Base-by-base conservation (phyloP, 1,140 invertebrate genomes). In the Neodiprion fabricii region DNA sequence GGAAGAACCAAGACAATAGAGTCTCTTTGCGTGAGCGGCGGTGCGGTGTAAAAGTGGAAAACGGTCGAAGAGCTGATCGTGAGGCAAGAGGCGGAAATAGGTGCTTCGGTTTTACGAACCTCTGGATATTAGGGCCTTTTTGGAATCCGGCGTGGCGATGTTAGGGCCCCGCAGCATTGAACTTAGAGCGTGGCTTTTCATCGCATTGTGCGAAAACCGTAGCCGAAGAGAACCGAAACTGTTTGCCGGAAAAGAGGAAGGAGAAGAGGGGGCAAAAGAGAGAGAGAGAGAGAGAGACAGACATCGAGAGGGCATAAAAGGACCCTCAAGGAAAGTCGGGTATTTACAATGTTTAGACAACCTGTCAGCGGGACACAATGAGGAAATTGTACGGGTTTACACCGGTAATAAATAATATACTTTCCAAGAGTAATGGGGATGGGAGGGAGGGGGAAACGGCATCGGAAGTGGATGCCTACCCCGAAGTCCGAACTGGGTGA, bases 291-390 rank as follows among this genome's bases (percentile, higher is more conserved):
- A 48, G 21, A 70, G 67, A 65, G 69, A 68, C 65, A 69, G 48
- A 48, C 53, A 14, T 69, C 9, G 75, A 48, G 72, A 61, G 14
- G 0, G 28, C 21, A 10, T 67, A 53, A 61, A 61, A 49, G 47
- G 47, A 9, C 53, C 73, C 47, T 21, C 48, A 69, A 77, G 73
- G 69, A 81, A 82, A 79, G 74, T 79, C 78, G 74, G 75, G 81
- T 82, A 80, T 81, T 84, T 82, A 80, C 78, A 82, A 72, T 85
- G 82, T 84, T 85, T 86, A 78, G 84, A 86, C 84, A 85, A 76
- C 74, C 82, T 80, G 81, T 85, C 85, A 82, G 53, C 28, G 61
- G 66, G 47, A 49, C 74, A 85, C 83, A 85, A 86, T 82, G 66
- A 75, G 28, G 71, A 77, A 61, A 61, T 61, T 12, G 53, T 61